A percentile compares a stretch with the other conserved stretches of the same genome.
Evolutionary conservation across 53 echinoderm and acorn worm species (phyloP).

Genomic region (Crossaster papposus): DNA sequence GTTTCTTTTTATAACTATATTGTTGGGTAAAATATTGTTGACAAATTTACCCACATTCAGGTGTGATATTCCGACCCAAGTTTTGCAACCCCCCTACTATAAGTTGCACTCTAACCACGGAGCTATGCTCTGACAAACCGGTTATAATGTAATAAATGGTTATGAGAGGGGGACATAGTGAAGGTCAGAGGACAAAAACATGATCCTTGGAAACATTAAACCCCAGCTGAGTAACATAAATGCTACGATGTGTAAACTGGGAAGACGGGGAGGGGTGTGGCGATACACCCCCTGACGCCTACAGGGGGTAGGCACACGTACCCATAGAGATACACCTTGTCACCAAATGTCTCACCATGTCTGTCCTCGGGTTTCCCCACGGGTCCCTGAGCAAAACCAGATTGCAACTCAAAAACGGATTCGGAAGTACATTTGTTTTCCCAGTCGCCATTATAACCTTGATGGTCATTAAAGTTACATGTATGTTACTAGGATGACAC

Average conservation of each 20-base stretch:
- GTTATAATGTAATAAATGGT: too few relatives aligned
- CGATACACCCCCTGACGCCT: background rate
- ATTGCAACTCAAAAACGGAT: conserved; percentile 32
- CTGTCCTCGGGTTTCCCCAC: conserved; percentile 32
- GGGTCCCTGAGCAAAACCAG: conserved; percentile 35
- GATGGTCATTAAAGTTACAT: background rate
- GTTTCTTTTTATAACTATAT: too few relatives aligned
- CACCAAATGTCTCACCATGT: conserved; percentile 43
- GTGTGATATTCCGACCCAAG: too few relatives aligned
- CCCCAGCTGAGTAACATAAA: background rate
- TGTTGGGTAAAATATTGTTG: too few relatives aligned
- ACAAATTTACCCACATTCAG: too few relatives aligned
- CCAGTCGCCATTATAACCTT: background rate
- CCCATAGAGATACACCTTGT: conserved; percentile 40
- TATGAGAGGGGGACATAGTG: background rate
- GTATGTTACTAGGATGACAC: background rate
- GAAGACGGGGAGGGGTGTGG: background rate
- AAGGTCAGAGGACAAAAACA: background rate
- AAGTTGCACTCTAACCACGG: too few relatives aligned
- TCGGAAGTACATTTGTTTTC: background rate
- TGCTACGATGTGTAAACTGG: background rate
- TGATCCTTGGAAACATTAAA: conserved; percentile 18
- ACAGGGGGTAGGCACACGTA: too few relatives aligned
- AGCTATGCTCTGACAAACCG: too few relatives aligned
- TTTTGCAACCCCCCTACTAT: too few relatives aligned